Percentiles rank a stretch among this genome's conserved stretches.
Conservation (phyloP, 2,888 invertebrate genomes). For the Gymnocheta viridis region DNA sequence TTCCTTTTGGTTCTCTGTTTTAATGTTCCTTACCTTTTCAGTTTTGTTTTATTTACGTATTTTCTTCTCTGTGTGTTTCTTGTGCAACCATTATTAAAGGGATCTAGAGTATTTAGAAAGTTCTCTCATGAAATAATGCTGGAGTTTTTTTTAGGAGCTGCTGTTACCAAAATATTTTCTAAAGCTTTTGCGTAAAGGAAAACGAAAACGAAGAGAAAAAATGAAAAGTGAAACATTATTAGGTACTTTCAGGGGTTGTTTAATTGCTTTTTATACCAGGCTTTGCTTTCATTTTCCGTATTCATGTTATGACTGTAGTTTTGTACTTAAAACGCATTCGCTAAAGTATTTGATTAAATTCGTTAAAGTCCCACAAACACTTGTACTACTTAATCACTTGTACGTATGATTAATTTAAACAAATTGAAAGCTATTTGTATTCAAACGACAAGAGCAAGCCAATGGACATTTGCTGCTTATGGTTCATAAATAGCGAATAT, state of each 20-base stretch:
- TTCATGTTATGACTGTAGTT: constrained; percentile 33
- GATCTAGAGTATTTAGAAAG: constrained; percentile 3
- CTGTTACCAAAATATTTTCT: neutral
- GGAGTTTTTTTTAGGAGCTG: constrained; percentile 19
- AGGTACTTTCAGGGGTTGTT: constrained; percentile 7
- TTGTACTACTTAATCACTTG: neutral
- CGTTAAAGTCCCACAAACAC: neutral
- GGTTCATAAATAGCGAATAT: neutral
- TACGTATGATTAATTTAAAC: constrained; percentile 22
- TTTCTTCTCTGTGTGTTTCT: neutral
- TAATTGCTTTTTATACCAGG: constrained; percentile 38
- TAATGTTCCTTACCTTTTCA: constrained; percentile 9
- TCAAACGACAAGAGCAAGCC: neutral
- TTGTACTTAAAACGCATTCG: constrained; percentile 6
- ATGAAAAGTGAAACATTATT: constrained; percentile 27
- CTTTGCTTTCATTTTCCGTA: neutral
- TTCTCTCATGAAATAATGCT: constrained; percentile 22
- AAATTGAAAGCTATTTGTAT: neutral
- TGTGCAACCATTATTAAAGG: neutral
- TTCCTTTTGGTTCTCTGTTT: neutral
- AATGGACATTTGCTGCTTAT: neutral
- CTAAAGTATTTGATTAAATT: constrained; percentile 26
- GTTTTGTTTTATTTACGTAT: neutral
- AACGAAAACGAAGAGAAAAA: neutral
- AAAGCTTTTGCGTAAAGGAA: constrained; percentile 6